A percentile compares a stretch with the other conserved stretches of the same genome.
phyloP scores from a whole-genome alignment of 2,113 vertebrate genomes.

The Ptilorrhoa leucosticta region DNA sequence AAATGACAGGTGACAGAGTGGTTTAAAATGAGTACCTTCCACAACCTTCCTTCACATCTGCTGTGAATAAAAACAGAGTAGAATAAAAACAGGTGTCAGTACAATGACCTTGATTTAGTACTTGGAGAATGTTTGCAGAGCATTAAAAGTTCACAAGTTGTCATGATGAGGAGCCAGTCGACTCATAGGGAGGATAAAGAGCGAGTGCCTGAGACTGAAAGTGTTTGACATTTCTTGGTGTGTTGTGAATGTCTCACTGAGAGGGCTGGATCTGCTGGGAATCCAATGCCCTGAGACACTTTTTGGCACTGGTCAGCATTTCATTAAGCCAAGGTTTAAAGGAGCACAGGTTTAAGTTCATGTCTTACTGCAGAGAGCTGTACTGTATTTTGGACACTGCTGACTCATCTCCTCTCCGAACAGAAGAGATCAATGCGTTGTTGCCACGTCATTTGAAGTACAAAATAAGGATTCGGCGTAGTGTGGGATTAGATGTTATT shows the following conservation, averaged over 20 bases:
- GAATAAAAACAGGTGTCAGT: background rate
- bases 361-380: background rate
- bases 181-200: background rate
- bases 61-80: background rate
- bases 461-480: background rate
- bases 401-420: background rate
- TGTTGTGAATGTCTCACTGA: background rate
- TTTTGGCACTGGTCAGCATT: background rate
- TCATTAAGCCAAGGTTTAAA: background rate
- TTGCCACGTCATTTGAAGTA: background rate
- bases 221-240: background rate
- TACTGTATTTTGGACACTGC: background rate
- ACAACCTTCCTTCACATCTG: background rate
- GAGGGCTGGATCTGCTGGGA: background rate
- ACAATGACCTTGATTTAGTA: background rate
- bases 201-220: background rate
- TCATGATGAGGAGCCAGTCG: background rate
- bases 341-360: background rate
- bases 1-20: background rate
- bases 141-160: background rate
- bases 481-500: background rate
- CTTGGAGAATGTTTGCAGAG: background rate
- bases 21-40: background rate
- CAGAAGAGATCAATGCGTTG: background rate
- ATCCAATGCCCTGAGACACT: background rate